Conservation (phyloP, 2,888 invertebrate species). For the Zygogramma bicolorata region DNA sequence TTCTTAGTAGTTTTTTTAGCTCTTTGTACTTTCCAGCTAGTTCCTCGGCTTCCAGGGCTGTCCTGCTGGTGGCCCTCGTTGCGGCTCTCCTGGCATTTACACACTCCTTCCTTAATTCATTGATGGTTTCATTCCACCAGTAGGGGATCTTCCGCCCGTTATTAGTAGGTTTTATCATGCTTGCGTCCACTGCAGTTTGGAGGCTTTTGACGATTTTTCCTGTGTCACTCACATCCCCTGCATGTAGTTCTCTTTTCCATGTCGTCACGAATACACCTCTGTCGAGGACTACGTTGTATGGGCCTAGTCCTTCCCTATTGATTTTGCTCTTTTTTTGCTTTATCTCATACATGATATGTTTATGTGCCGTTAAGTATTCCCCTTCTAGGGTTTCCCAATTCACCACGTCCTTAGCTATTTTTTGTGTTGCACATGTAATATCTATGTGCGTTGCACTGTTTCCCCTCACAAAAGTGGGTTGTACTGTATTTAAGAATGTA, state of each 20-base stretch:
- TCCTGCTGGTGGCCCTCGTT: neutral
- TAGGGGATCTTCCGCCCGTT: neutral
- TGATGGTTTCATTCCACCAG: conserved; percentile 13
- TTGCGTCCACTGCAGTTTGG: neutral
- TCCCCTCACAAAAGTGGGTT: neutral
- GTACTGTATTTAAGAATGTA: conserved; percentile 7
- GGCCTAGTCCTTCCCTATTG: neutral
- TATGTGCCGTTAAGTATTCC: neutral
- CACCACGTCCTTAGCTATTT: neutral
- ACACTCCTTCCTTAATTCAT: neutral
- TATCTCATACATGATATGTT: neutral
- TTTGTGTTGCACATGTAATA: neutral
- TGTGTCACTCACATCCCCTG: neutral
- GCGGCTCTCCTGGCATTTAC: neutral
- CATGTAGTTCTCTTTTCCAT: neutral
- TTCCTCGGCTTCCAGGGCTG: neutral
- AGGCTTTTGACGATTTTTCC: neutral
- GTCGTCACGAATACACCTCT: neutral
- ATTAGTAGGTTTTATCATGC: neutral
- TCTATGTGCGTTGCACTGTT: neutral
- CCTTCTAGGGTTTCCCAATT: neutral
- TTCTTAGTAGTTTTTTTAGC: neutral
- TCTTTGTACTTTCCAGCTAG: neutral
- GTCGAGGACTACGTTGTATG: neutral
- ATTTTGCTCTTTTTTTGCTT: neutral